Evolutionary conservation across 1,140 invertebrate species (phyloP).

Genomic region (Plectrocnemia conspersa): DNA sequence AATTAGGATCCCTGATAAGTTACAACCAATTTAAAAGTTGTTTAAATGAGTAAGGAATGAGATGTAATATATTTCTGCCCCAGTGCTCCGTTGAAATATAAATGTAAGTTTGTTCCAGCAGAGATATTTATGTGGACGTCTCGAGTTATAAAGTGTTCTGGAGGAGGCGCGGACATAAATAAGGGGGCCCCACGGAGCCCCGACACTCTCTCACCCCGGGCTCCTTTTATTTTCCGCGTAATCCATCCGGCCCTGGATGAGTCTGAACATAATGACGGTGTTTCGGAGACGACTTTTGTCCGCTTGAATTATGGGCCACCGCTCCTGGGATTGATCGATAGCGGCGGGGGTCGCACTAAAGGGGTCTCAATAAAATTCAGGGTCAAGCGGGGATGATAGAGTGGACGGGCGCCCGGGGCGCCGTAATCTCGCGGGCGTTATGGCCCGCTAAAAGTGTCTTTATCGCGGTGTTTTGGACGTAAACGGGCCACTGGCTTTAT

Average conservation of each 20-base stretch:
- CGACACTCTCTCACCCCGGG: not conserved
- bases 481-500: no score
- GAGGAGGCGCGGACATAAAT: slow-evolving; percentile 26
- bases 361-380: not conserved
- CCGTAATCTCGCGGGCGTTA: not conserved
- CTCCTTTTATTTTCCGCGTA: slow-evolving; percentile 2
- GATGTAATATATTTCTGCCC: slow-evolving; percentile 28
- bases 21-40: slow-evolving; percentile 37
- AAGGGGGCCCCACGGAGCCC: slow-evolving; percentile 13
- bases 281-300: not conserved
- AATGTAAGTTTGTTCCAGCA: slow-evolving; percentile 28
- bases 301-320: not conserved
- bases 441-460: not conserved
- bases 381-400: not conserved
- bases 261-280: not conserved
- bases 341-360: not conserved
- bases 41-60: slow-evolving; percentile 35
- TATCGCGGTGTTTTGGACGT: no score
- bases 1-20: slow-evolving; percentile 33
- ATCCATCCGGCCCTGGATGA: not conserved
- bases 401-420: not conserved
- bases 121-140: slow-evolving; percentile 31
- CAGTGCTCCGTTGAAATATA: slow-evolving; percentile 32
- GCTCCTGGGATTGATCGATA: not conserved
- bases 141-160: slow-evolving; percentile 25